phyloP scores from a whole-genome alignment of 2,888 invertebrate genomes.

The Pocota personata region DNA sequence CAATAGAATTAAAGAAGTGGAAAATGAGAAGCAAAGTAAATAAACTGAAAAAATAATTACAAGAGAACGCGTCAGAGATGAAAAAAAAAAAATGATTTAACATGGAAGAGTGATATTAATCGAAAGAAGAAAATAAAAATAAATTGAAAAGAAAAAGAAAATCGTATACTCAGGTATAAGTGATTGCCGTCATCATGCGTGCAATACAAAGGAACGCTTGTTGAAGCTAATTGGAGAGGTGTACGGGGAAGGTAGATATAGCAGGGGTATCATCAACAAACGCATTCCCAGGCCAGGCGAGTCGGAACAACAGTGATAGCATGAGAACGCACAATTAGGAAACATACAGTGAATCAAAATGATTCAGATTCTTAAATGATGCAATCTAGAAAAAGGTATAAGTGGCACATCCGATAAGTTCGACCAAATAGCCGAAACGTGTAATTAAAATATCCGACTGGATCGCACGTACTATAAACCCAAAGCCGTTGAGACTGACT shows the following conservation, averaged over 20 bases:
- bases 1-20: not conserved
- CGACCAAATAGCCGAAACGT: too few relatives aligned
- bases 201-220: not conserved
- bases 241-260: not conserved
- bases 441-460: too few relatives aligned
- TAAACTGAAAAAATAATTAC: not conserved
- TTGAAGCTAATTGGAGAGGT: not conserved
- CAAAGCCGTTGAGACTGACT: too few relatives aligned
- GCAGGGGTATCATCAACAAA: slow-evolving; percentile 27
- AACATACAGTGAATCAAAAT: slow-evolving; percentile 8
- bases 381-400: too few relatives aligned
- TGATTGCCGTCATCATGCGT: slow-evolving; percentile 16
- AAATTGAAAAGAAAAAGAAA: slow-evolving; percentile 30
- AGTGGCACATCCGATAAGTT: too few relatives aligned
- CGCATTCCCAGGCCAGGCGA: not conserved
- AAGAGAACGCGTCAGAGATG: slow-evolving; percentile 2
- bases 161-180: slow-evolving; percentile 20
- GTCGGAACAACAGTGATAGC: not conserved
- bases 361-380: not conserved
- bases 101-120: slow-evolving; percentile 38
- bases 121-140: slow-evolving; percentile 35
- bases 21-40: slow-evolving; percentile 10
- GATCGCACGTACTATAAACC: too few relatives aligned
- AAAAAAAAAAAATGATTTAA: slow-evolving; percentile 8
- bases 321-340: not conserved